Evolutionary conservation across 2,797 vertebrate species (phyloP).

Genomic region (Peromyscus melanophrys): DNA sequence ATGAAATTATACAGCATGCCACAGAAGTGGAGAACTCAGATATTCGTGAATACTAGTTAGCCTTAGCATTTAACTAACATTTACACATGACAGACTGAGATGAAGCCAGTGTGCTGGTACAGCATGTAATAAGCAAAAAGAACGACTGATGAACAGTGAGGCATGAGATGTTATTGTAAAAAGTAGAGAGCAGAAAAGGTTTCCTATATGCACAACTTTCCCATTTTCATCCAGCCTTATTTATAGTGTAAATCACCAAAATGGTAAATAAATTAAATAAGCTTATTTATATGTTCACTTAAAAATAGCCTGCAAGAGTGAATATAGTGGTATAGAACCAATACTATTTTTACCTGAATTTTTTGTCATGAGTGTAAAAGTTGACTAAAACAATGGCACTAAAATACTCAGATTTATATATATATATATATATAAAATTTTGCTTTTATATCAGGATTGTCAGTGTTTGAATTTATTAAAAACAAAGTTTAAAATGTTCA

Average conservation of each 20-base stretch:
- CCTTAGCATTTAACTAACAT: not conserved
- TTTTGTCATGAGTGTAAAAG: not conserved
- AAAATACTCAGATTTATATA: not conserved
- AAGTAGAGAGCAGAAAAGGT: not conserved
- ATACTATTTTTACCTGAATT: slow-evolving; percentile 14
- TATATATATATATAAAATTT: not conserved
- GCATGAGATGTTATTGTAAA: not conserved
- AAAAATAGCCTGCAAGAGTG: not conserved
- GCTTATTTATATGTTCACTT: not conserved
- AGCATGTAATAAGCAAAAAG: not conserved
- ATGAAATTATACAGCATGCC: not conserved
- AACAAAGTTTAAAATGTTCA: not conserved
- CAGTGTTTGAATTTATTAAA: not conserved
- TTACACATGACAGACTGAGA: too few species aligned
- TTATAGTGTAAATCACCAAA: slow-evolving; percentile 5
- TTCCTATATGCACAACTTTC: not conserved
- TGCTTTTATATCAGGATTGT: not conserved
- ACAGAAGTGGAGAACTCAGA: not conserved
- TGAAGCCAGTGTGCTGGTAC: not conserved
- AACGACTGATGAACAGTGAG: not conserved
- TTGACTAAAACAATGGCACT: not conserved
- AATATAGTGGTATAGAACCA: not conserved
- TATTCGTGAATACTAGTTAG: too few species aligned
- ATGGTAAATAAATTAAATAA: not conserved
- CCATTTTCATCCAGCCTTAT: not conserved